phyloP scores from a whole-genome alignment of 2,113 vertebrate genomes.

The Lophochroa leadbeateri region DNA sequence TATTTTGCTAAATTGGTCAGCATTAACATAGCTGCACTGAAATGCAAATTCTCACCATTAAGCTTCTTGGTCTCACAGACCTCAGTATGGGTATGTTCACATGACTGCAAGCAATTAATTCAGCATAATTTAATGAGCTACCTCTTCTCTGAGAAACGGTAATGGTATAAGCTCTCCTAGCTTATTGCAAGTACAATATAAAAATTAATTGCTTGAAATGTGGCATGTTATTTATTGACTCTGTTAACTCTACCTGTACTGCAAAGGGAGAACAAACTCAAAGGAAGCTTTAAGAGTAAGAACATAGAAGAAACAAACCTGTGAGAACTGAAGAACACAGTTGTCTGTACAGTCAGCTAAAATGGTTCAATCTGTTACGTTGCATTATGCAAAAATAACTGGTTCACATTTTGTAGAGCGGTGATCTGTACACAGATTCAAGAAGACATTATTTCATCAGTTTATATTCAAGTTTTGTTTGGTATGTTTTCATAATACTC shows the following conservation, averaged over 20 bases:
- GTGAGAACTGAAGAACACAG: neutral
- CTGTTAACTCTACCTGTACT: neutral
- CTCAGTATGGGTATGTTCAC: neutral
- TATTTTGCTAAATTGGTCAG: neutral
- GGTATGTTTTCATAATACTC: neutral
- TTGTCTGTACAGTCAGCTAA: neutral
- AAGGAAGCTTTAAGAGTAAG: neutral
- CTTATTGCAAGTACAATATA: neutral
- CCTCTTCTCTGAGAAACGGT: neutral
- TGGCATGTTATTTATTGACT: neutral
- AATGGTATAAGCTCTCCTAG: neutral
- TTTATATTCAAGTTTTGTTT: neutral
- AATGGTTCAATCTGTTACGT: fast-evolving
- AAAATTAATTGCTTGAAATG: neutral
- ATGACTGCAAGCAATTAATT: neutral
- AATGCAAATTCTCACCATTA: neutral
- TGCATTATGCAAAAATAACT: neutral
- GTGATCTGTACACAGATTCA: neutral
- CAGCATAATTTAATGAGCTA: neutral
- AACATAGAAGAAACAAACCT: neutral
- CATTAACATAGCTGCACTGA: neutral
- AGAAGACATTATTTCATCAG: neutral
- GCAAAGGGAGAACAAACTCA: neutral
- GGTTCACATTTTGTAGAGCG: neutral
- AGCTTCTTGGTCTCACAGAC: neutral